Evolutionary conservation across 1,140 invertebrate genomes (phyloP).

Genomic region (Oreohelix idahoensis): DNA sequence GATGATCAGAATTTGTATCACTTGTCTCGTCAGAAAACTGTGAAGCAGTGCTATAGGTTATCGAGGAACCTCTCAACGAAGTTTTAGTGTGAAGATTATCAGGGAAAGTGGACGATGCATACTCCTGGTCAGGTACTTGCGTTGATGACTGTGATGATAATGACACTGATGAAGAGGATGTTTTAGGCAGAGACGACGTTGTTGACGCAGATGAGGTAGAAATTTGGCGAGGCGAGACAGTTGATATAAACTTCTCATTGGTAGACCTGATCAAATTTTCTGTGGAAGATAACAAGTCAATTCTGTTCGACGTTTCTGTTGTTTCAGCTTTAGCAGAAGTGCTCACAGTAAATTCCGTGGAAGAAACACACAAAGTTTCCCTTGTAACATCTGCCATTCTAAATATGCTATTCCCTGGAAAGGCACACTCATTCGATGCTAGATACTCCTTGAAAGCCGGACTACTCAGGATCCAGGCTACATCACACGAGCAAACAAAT

Average conservation of each 20-base stretch:
- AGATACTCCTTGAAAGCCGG: neutral
- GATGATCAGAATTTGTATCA: neutral
- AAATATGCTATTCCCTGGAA: neutral
- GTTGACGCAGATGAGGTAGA: neutral
- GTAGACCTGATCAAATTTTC: neutral
- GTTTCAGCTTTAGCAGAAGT: neutral
- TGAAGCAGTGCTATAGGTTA: neutral
- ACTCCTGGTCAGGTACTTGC: neutral
- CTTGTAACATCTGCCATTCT: neutral
- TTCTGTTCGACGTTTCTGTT: neutral
- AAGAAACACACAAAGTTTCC: neutral
- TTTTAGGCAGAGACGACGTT: neutral
- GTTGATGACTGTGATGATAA: neutral
- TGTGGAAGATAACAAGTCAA: neutral
- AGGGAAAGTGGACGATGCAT: too few species aligned
- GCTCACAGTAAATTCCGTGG: neutral
- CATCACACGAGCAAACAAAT: conserved; percentile 23
- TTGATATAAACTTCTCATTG: neutral
- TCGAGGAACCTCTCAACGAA: too few species aligned
- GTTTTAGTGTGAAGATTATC: neutral
- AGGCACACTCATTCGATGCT: conserved; percentile 1
- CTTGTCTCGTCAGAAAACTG: neutral
- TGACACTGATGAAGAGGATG: neutral
- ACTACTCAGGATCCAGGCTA: conserved; percentile 11
- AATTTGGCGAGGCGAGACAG: neutral